Conservation (phyloP, 1,140 invertebrate genomes). For the Eumaeus atala region DNA sequence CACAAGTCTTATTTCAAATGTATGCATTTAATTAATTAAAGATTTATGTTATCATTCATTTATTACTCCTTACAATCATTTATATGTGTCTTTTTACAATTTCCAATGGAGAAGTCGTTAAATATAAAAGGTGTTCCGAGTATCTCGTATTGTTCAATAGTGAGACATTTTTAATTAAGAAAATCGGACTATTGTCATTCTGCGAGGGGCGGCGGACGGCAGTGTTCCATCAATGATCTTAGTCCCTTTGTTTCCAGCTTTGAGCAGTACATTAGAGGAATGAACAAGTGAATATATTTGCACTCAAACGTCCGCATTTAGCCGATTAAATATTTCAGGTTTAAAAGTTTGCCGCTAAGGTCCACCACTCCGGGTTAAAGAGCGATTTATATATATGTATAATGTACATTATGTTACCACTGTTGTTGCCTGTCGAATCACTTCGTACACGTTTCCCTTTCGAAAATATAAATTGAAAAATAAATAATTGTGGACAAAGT, state of each 20-base stretch:
- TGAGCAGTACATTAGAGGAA: constrained; percentile 18
- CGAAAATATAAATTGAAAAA: too few relatives aligned
- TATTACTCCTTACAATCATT: too few relatives aligned
- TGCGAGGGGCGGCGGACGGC: constrained; percentile 8
- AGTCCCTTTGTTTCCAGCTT: constrained; percentile 26
- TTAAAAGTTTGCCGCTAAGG: too few relatives aligned
- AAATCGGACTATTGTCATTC: constrained; percentile 44
- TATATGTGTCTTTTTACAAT: not conserved
- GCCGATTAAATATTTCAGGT: constrained; percentile 32
- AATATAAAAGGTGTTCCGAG: constrained; percentile 18
- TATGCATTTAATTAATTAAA: too few relatives aligned
- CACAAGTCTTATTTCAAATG: too few relatives aligned
- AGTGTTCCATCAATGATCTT: constrained; percentile 35
- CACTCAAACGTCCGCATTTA: constrained; percentile 20
- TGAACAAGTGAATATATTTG: constrained; percentile 43
- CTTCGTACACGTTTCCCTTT: too few relatives aligned
- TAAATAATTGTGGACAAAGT: too few relatives aligned
- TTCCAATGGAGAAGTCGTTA: constrained; percentile 12
- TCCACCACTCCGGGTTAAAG: too few relatives aligned
- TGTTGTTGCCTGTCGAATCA: too few relatives aligned
- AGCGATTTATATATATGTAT: too few relatives aligned
- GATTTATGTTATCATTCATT: too few relatives aligned
- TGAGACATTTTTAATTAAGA: constrained; percentile 63
- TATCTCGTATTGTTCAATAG: constrained; percentile 33
- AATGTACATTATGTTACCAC: too few relatives aligned